A percentile compares a stretch with the other conserved stretches of the same genome.
phyloP scores from a whole-genome alignment of 2,797 vertebrate genomes.

The Gephyroberyx darwinii region DNA sequence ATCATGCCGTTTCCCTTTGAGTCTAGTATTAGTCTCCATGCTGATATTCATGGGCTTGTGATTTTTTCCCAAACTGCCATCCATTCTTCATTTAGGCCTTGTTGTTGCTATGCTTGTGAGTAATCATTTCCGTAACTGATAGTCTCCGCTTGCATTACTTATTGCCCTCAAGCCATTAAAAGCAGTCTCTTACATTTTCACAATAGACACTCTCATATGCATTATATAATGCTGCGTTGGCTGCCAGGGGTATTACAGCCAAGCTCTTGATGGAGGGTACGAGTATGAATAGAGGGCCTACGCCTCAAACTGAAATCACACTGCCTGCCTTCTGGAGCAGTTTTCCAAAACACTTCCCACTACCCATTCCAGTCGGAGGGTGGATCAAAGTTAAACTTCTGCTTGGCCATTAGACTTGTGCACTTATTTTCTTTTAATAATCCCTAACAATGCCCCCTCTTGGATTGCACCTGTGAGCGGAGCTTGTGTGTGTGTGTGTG shows the following conservation, averaged over 20 bases:
- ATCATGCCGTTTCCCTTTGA: constrained; percentile 48
- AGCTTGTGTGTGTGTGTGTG: constrained; percentile 24
- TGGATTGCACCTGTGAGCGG: constrained; percentile 15
- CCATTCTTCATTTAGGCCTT: constrained; percentile 34
- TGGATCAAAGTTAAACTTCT: constrained; percentile 55
- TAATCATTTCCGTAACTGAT: constrained; percentile 53
- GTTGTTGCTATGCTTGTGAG: constrained; percentile 26
- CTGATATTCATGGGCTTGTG: constrained; percentile 38
- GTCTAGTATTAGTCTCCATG: constrained; percentile 32
- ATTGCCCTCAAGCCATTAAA: constrained; percentile 52
- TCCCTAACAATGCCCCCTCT: constrained; percentile 35
- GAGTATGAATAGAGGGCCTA: constrained; percentile 61
- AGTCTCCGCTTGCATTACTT: constrained; percentile 59
- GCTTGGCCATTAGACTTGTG: constrained; percentile 21
- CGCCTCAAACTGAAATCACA: constrained; percentile 64
- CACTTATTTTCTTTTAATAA: constrained; percentile 62
- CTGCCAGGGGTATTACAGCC: constrained; percentile 68
- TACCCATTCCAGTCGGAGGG: constrained; percentile 53
- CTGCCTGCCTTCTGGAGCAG: constrained; percentile 43
- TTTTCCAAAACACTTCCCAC: constrained; percentile 72
- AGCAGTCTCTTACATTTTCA: constrained; percentile 59
- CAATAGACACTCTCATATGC: constrained; percentile 64
- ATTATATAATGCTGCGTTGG: constrained; percentile 74
- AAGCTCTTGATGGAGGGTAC: constrained; percentile 66
- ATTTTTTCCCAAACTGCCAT: constrained; percentile 38